A percentile compares a stretch with the other conserved stretches of the same genome.
Evolutionary conservation across 53 echinoderm and acorn worm genomes (phyloP).

Genomic region (Apostichopus leukothele): DNA sequence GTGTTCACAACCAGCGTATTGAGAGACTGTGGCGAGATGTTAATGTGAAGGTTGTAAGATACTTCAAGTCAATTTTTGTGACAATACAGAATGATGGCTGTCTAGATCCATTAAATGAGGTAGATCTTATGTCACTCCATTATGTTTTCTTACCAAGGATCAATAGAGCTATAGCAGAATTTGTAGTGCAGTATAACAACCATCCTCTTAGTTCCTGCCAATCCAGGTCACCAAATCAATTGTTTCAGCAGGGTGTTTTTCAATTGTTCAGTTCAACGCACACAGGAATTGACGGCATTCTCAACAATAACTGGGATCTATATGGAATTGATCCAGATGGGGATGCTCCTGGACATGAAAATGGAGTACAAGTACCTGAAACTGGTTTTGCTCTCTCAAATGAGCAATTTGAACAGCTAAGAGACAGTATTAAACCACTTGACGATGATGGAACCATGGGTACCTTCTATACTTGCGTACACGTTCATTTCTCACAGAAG

Average conservation of each 20-base stretch:
- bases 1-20: constrained; percentile 59
- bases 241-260: constrained; percentile 20
- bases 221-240: background rate
- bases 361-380: background rate
- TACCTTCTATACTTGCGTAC: background rate
- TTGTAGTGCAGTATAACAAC: constrained; percentile 14
- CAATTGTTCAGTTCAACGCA: background rate
- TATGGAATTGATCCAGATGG: constrained; percentile 29
- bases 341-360: background rate
- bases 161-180: constrained; percentile 40
- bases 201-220: constrained; percentile 18
- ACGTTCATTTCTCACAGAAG: background rate
- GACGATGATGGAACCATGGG: constrained; percentile 10
- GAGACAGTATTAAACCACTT: background rate
- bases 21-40: constrained; percentile 66
- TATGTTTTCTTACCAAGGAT: constrained; percentile 60
- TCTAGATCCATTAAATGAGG: constrained; percentile 28
- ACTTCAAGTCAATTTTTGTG: constrained; percentile 14
- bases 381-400: background rate
- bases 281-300: background rate
- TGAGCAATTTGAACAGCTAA: constrained; percentile 10
- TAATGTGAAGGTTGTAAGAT: background rate
- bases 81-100: constrained; percentile 7
- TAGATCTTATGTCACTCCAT: constrained; percentile 36
- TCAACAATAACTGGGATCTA: constrained; percentile 6